Evolutionary conservation across 2,888 invertebrate genomes (phyloP).

Genomic region (Sphinx pinastri): DNA sequence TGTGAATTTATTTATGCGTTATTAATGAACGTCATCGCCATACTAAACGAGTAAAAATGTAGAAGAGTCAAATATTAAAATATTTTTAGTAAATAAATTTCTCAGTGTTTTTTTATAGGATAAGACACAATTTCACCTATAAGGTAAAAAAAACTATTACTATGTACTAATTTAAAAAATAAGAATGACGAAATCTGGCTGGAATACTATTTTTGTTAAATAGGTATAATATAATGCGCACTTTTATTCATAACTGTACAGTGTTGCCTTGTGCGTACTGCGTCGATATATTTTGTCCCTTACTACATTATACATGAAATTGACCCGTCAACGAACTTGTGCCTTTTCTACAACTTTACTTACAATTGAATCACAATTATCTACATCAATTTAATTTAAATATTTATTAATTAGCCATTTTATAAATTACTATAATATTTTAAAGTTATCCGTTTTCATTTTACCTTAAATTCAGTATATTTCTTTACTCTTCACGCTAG

Average conservation of each 20-base stretch:
- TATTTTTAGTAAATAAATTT: too few species aligned
- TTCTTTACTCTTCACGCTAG: too few species aligned
- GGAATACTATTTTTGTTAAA: background rate
- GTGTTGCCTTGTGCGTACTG: background rate
- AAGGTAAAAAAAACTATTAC: background rate
- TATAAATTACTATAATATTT: background rate
- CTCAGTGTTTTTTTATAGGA: too few species aligned
- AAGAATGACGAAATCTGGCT: background rate
- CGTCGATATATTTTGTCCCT: constrained; percentile 24
- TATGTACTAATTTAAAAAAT: background rate
- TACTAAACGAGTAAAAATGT: background rate
- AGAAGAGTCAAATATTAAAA: background rate
- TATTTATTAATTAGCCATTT: background rate
- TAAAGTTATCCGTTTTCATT: too few species aligned
- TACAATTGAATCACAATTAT: constrained; percentile 31
- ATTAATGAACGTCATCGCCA: background rate
- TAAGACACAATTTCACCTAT: too few species aligned
- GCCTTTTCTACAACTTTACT: constrained; percentile 33
- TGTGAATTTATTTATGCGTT: background rate
- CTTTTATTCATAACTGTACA: background rate
- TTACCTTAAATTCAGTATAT: too few species aligned
- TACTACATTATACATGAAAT: constrained; percentile 28
- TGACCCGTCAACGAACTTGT: constrained; percentile 70
- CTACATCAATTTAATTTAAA: background rate
- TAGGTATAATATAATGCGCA: background rate